phyloP scores from a whole-genome alignment of 1,140 invertebrate species.

The Sminthurides bifidus region DNA sequence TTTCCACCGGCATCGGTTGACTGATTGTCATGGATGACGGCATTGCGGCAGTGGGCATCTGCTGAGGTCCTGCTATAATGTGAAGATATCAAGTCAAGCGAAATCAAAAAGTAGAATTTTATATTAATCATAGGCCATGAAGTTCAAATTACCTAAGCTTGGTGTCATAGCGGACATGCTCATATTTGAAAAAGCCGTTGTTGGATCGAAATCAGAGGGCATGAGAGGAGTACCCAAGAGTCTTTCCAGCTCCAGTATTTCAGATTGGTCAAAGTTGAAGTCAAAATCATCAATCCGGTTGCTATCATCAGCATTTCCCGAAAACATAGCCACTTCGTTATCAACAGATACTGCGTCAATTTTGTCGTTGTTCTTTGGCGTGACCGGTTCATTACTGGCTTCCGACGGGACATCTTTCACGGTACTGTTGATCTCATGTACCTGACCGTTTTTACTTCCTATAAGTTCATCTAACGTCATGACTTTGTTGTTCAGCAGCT shows the following conservation, averaged over 20 bases:
- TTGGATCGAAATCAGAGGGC: conserved; percentile 1
- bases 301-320: no score
- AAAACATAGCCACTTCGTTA: background rate
- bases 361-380: background rate
- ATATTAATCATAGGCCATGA: conserved; percentile 5
- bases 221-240: conserved; percentile 18
- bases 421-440: background rate
- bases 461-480: conserved; percentile 15
- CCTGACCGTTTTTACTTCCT: conserved; percentile 4
- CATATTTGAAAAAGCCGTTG: background rate
- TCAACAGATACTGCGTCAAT: background rate
- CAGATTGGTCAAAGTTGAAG: conserved; percentile 16
- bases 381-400: background rate
- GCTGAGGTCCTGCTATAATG: no score
- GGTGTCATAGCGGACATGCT: no score
- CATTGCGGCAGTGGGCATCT: background rate
- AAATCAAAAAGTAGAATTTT: background rate
- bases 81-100: background rate
- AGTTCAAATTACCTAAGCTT: no score
- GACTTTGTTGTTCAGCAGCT: conserved; percentile 27
- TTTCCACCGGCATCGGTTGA: conserved; percentile 2
- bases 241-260: conserved; percentile 24
- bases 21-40: conserved; percentile 2
- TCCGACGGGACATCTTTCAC: background rate
- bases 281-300: conserved; percentile 10